Evolutionary conservation across 2,888 invertebrate genomes (phyloP).

Genomic region (Athalia cordata): DNA sequence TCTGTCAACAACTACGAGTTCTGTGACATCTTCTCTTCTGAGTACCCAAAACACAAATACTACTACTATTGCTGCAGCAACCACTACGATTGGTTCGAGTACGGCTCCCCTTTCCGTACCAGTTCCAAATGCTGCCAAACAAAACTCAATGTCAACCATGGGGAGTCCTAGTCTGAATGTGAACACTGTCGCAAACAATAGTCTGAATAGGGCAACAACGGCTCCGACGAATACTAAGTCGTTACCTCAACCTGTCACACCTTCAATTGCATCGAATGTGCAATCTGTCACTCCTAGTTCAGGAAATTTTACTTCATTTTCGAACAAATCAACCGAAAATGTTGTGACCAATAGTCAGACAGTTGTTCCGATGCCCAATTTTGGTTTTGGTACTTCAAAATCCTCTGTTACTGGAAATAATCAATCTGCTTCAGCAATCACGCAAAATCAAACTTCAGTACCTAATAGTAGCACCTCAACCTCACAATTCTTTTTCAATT

Average conservation of each 20-base stretch:
- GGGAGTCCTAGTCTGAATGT: constrained; percentile 7
- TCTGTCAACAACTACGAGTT: background rate
- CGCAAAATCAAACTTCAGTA: background rate
- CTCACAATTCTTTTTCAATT: constrained; percentile 1
- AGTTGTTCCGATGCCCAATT: constrained; percentile 27
- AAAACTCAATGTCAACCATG: background rate
- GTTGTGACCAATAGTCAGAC: constrained; percentile 7
- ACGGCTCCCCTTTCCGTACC: background rate
- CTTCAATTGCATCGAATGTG: background rate
- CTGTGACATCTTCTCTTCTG: background rate
- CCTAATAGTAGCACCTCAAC: background rate
- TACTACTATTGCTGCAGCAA: background rate
- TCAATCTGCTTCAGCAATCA: background rate
- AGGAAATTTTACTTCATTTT: background rate
- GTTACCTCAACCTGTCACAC: background rate
- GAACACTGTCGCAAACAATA: background rate
- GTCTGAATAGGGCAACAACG: background rate
- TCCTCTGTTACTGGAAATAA: background rate
- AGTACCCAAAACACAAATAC: constrained; percentile 11
- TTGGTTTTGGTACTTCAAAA: constrained; percentile 8
- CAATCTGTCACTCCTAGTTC: background rate
- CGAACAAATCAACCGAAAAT: constrained; percentile 7
- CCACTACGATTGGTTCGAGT: background rate
- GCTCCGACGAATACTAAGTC: background rate
- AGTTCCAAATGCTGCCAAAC: background rate